Conservation (phyloP, 2,888 invertebrate genomes). For the Priocnemis perturbator region DNA sequence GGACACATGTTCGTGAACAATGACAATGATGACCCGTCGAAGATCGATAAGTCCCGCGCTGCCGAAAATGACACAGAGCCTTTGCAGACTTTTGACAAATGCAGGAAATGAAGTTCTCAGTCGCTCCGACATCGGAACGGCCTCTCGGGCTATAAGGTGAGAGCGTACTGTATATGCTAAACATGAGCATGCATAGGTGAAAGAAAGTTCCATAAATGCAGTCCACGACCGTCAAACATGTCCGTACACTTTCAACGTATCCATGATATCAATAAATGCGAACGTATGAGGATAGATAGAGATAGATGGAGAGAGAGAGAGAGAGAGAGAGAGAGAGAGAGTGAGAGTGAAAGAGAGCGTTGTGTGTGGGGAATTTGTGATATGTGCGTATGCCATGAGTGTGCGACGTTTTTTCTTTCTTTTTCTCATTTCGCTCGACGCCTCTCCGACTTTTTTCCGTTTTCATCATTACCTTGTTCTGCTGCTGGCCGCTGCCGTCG, state of each 20-base stretch:
- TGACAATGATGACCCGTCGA: too few relatives aligned
- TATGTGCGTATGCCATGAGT: slow-evolving; percentile 24
- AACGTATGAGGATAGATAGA: slow-evolving; percentile 43
- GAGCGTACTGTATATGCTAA: slow-evolving; percentile 37
- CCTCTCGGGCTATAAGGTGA: too few relatives aligned
- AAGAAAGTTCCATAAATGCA: slow-evolving; percentile 52
- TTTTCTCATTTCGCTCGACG: slow-evolving; percentile 15
- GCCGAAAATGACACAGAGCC: too few relatives aligned
- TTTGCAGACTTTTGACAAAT: too few relatives aligned
- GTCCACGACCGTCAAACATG: slow-evolving; percentile 52
- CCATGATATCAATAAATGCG: slow-evolving; percentile 44
- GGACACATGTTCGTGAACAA: too few relatives aligned
- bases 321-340: not conserved
- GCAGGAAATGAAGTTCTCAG: too few relatives aligned
- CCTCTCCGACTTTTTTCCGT: not conserved
- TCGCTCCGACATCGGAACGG: too few relatives aligned
- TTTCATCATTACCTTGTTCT: slow-evolving; percentile 76
- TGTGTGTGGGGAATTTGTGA: slow-evolving; percentile 50
- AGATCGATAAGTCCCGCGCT: too few relatives aligned
- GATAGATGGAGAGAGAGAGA: too few relatives aligned
- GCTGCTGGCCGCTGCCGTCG: slow-evolving; percentile 76
- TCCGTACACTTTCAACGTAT: slow-evolving; percentile 50
- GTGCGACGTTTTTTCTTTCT: not conserved
- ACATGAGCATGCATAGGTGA: slow-evolving; percentile 59
- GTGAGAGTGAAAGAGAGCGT: slow-evolving; percentile 4